Conservation (phyloP, 2,888 invertebrate genomes). For the Lucinisca nassula region DNA sequence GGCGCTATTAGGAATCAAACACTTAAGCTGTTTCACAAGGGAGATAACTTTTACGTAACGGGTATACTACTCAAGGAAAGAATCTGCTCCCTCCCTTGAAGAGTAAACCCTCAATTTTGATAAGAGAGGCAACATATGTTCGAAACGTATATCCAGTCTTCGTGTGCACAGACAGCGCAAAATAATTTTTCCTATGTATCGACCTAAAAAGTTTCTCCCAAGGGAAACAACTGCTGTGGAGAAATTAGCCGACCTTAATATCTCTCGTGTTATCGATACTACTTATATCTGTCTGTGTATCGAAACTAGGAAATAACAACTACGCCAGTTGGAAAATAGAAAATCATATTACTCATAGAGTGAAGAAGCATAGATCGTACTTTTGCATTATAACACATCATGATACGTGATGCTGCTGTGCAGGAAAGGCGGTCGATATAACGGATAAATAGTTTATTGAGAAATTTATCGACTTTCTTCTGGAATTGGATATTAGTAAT, state of each 20-base stretch:
- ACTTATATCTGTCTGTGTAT: background rate
- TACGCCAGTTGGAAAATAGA: background rate
- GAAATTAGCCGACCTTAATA: background rate
- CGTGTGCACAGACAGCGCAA: too few species aligned
- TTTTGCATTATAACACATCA: background rate
- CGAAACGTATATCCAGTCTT: too few species aligned
- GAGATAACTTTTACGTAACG: too few species aligned
- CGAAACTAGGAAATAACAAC: background rate
- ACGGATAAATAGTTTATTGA: background rate
- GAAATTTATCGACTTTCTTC: background rate
- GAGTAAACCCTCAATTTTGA: too few species aligned
- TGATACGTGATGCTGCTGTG: background rate
- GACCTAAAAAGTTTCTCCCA: too few species aligned
- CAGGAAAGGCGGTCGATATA: background rate
- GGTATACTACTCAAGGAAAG: too few species aligned
- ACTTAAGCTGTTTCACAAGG: too few species aligned
- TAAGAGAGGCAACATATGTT: too few species aligned
- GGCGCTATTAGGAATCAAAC: too few species aligned
- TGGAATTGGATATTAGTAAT: background rate
- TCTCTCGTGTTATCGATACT: slow-evolving; percentile 3
- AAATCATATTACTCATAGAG: background rate
- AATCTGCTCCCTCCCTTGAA: too few species aligned
- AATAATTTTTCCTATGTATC: too few species aligned
- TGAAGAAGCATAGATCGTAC: background rate
- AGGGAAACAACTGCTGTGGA: background rate